These are phyloP conservation scores for Xiphorhynchus erythropygius DNA, from an alignment of 2,797 vertebrate species.

Conservation along the genomic window DNA sequence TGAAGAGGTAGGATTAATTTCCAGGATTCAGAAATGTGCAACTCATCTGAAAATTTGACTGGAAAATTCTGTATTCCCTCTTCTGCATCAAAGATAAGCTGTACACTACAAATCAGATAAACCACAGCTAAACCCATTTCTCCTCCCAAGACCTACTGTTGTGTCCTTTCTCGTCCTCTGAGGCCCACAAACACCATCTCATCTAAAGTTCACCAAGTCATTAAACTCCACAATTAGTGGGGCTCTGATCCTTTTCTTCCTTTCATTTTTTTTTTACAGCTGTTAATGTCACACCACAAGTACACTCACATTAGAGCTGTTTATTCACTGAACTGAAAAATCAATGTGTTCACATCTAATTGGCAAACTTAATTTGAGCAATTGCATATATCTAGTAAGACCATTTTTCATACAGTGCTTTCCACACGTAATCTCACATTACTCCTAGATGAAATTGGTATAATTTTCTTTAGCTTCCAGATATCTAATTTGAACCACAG, in stretches of 20 bases:
- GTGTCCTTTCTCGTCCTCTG: conserved; percentile 33
- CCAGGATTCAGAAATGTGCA: not conserved
- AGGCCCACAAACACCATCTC: not conserved
- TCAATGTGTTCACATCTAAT: not conserved
- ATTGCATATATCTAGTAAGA: not conserved
- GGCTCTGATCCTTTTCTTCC: not conserved
- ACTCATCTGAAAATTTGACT: not conserved
- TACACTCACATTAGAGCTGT: not conserved
- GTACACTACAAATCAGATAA: not conserved
- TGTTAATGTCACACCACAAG: conserved; percentile 12
- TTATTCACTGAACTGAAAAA: conserved; percentile 50
- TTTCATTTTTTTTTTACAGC: not conserved
- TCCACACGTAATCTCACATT: not conserved
- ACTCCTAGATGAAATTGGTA: not conserved
- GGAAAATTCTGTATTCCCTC: not conserved
- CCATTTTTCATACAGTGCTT: not conserved
- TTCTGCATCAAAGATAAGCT: not conserved
- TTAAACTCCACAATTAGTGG: conserved; percentile 21
- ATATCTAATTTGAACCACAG: not conserved
- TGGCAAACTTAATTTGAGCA: conserved; percentile 14
- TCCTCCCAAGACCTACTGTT: not conserved
- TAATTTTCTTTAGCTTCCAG: not conserved
- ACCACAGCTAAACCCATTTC: not conserved
- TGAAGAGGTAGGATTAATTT: not conserved
- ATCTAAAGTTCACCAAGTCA: not conserved